Evolutionary conservation across 2,113 vertebrate genomes (phyloP), one percentile per base, ranked within the genome.

Genomic region (Hippocampus mohnikei): DNA sequence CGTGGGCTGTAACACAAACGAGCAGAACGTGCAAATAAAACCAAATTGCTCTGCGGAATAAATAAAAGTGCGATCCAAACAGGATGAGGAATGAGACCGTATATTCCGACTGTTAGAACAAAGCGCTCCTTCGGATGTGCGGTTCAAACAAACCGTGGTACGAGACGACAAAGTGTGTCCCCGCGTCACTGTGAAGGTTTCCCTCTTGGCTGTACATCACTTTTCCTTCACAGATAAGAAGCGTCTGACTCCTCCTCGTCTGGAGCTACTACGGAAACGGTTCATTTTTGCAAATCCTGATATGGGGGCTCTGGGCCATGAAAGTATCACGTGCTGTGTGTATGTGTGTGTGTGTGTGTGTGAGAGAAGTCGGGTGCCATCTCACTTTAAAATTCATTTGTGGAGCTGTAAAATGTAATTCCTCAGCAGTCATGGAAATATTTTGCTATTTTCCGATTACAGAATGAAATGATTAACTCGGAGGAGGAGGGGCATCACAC

Each of bases 141-240:
- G 76, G 79, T 84, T 84, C 83, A 83, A 79, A 87, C 79, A 79
- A 84, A 84, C 62, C 69, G 70, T 2, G 76, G 13, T 48, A 76
- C 67, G 66, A 84, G 50, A 81, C 1, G 73, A 81, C 71, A 82
- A 75, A 84, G 76, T 68, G 74, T 77, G 66, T 70, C 69, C 59
- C 73, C 40, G 71, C 59, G 4, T 78, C 72, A 1, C 75, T 71
- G 76, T 86, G 69, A 72, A 74, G 66, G 60, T 69, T 20, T 78
- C 70, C 82, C 88, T 82, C 53, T 82, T 77, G 85, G 87, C 87
- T 72, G 27, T 75, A 81, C 84, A 79, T 71, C 3, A 18, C 69
- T 79, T 76, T 82, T 67, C 82, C 76, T 69, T 84, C 75, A 65
- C 86, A 85, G 79, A 88, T 87, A 84, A 86, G 58, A 81, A 85